Evolutionary conservation across 2,797 vertebrate genomes (phyloP).

Genomic region (Percopsis omiscomaycus): DNA sequence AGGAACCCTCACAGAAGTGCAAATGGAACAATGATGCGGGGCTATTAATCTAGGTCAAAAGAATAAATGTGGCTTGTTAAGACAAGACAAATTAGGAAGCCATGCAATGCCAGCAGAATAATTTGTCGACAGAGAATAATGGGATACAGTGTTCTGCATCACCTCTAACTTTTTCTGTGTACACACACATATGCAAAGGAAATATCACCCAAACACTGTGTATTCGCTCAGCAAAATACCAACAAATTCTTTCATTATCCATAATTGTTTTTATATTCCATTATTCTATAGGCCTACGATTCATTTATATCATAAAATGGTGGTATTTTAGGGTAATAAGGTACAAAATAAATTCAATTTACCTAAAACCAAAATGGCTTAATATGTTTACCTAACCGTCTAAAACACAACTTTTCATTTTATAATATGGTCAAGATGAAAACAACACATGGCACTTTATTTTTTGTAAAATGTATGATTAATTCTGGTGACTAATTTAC

Average conservation of each 20-base stretch:
- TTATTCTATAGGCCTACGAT: no score
- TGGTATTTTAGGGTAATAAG: no score
- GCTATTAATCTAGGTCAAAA: constrained; percentile 61
- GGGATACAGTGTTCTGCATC: constrained; percentile 33
- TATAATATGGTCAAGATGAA: no score
- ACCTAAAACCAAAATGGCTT: no score
- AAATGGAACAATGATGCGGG: constrained; percentile 53
- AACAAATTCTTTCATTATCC: constrained; percentile 34
- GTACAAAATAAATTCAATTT: no score
- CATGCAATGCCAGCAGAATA: constrained; percentile 44
- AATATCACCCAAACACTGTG: constrained; percentile 10
- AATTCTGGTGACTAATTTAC: no score
- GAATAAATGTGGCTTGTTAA: constrained; percentile 58
- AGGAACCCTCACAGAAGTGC: constrained; percentile 43
- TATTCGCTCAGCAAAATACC: constrained; percentile 38
- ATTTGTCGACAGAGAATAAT: constrained; percentile 39
- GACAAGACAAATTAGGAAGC: constrained; percentile 50
- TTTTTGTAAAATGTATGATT: no score
- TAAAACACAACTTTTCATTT: no score
- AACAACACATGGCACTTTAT: no score
- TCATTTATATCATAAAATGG: no score
- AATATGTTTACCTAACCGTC: no score
- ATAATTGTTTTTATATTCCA: no score
- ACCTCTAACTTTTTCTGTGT: constrained; percentile 29
- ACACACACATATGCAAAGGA: constrained; percentile 25